Evolutionary conservation across 2,888 invertebrate genomes (phyloP).

Genomic region (Mesoligia furuncula): DNA sequence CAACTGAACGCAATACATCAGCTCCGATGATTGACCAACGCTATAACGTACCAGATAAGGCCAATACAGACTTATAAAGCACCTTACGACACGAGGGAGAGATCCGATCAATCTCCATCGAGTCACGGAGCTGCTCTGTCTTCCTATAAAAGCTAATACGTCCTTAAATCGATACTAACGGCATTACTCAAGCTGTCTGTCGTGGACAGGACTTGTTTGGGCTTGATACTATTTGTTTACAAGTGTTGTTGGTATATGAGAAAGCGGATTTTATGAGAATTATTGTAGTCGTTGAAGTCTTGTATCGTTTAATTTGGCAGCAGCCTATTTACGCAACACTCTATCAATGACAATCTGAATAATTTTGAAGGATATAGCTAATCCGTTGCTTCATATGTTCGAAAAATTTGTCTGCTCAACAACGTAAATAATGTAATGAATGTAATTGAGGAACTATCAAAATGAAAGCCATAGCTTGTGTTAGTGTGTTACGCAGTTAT

Average conservation of each 20-base stretch:
- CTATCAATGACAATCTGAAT: too few relatives aligned
- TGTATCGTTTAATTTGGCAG: not conserved
- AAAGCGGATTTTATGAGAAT: constrained; percentile 1
- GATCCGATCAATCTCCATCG: constrained; percentile 67
- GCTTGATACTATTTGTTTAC: constrained; percentile 33
- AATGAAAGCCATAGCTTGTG: too few relatives aligned
- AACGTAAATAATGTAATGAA: too few relatives aligned
- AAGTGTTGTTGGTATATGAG: constrained; percentile 17
- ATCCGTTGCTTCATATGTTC: too few relatives aligned
- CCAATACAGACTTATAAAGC: constrained; percentile 67
- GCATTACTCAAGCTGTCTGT: constrained; percentile 63
- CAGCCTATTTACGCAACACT: too few relatives aligned
- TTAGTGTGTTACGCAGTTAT: too few relatives aligned
- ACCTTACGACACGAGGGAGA: constrained; percentile 65
- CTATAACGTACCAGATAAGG: constrained; percentile 64
- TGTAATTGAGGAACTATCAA: too few relatives aligned
- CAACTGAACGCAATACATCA: constrained; percentile 59
- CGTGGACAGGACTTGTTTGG: constrained; percentile 47
- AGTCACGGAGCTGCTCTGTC: constrained; percentile 62
- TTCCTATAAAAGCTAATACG: constrained; percentile 69
- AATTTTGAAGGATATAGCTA: too few relatives aligned
- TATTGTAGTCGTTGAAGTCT: not conserved
- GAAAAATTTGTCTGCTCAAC: too few relatives aligned
- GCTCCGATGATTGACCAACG: constrained; percentile 63
- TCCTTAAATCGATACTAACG: constrained; percentile 61